phyloP scores from a whole-genome alignment of 2,888 invertebrate genomes.

The Meiosimyza platycephala region DNA sequence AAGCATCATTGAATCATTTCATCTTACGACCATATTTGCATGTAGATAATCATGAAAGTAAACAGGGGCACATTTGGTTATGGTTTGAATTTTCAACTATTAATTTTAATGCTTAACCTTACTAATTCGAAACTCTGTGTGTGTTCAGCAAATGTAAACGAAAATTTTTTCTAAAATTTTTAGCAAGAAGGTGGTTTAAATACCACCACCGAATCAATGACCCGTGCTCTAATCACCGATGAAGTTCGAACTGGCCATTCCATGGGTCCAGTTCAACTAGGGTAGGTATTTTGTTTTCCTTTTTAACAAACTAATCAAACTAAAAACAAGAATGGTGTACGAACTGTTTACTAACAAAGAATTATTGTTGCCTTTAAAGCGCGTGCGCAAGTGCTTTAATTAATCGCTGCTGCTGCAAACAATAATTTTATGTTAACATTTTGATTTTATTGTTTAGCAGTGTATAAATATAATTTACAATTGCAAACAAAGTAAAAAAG shows the following conservation, averaged over 20 bases:
- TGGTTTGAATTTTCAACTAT: background rate
- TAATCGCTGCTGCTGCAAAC: constrained; percentile 40
- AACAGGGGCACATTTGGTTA: too few relatives aligned
- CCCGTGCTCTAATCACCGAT: constrained; percentile 93
- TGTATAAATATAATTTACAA: background rate
- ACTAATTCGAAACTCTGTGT: background rate
- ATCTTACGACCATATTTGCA: too few relatives aligned
- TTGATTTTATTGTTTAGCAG: constrained; percentile 25
- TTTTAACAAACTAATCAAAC: constrained; percentile 1
- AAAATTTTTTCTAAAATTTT: constrained; percentile 62
- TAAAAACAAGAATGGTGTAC: background rate
- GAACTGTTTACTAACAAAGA: constrained; percentile 7
- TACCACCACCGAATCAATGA: constrained; percentile 92
- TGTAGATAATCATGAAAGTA: too few relatives aligned
- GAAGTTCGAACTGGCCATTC: constrained; percentile 86
- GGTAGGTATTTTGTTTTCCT: constrained; percentile 77
- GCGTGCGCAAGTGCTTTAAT: background rate
- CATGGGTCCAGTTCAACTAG: constrained; percentile 92
- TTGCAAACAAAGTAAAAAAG: constrained; percentile 28
- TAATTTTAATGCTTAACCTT: background rate
- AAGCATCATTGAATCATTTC: too few relatives aligned
- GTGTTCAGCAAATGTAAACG: background rate
- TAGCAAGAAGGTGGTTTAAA: constrained; percentile 75
- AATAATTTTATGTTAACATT: constrained; percentile 54
- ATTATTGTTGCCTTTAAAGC: constrained; percentile 18